Evolutionary conservation across 2,113 vertebrate species (phyloP), one percentile per base, ranked within the genome.

Genomic region (Archocentrus centrarchus): DNA sequence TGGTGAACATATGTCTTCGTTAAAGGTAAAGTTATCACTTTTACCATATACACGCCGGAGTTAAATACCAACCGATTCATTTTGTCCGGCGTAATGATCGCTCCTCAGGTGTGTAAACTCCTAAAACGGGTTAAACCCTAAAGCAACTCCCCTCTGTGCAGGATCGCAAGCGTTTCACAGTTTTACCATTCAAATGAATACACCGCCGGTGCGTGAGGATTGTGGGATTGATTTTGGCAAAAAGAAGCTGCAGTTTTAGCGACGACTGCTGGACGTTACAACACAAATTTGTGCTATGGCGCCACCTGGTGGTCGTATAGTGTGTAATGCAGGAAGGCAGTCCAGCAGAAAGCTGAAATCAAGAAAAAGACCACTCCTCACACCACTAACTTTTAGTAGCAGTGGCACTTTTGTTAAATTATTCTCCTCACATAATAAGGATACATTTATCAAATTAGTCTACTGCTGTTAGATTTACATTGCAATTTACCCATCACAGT

Each of bases 171-270:
- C 81, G 61, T 84, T 75, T 63, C 83, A 58, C 76, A 86, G 86
- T 75, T 70, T 60, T 22, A 86, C 78, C 92, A 93, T 96, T 96
- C 95, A 96, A 96, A 96, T 92, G 93, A 93, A 93, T 82, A 93
- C 94, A 95, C 91, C 89, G 66, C 89, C 90, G 85, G 78, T 75
- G 61, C 55, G 82, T 11, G 80, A 62, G 94, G 88, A 95, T 93
- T 94, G 92, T 94, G 94, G 95, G 95, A 94, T 93, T 88, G 93
- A 93, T 91, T 82, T 84, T 37, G 79, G 60, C 66, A 76, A 70
- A 37, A 15, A 59, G 32, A 66, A 17, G 6, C 3, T 44, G 53
- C 44, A 15, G 22, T n/a, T 89, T 83, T 85, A 88, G 93, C 92
- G 95, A 84, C 93, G 59, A 11, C 93, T 91, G 80, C 64, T 64